These are phyloP conservation scores for Eleutherodactylus coqui DNA, from an alignment of 2,797 vertebrate genomes.

Conservation along the genomic window DNA sequence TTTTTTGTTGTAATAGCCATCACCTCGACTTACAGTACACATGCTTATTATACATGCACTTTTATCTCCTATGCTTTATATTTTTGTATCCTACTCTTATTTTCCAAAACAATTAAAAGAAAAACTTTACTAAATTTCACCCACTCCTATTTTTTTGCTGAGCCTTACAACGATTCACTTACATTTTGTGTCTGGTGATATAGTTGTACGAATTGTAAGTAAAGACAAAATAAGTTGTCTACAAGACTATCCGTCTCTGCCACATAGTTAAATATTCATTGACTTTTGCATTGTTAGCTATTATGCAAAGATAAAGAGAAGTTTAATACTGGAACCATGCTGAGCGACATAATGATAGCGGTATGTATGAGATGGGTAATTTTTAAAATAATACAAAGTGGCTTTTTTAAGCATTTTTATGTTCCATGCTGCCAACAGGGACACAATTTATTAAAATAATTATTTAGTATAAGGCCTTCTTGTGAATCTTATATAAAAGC, in stretches of 20 bases:
- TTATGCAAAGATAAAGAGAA: slow-evolving; percentile 25
- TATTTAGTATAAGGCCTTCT: slow-evolving; percentile 1
- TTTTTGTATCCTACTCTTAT: neutral
- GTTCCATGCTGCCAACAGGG: slow-evolving; percentile 27
- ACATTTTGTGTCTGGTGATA: neutral
- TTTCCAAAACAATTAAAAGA: neutral
- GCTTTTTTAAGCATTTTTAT: slow-evolving; percentile 32
- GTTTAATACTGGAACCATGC: slow-evolving; percentile 44
- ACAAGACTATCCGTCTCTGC: neutral
- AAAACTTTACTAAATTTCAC: neutral
- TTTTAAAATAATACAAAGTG: slow-evolving; percentile 31
- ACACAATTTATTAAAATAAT: slow-evolving; percentile 34
- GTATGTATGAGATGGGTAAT: slow-evolving; percentile 19
- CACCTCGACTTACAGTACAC: too few species aligned
- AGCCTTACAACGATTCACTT: neutral
- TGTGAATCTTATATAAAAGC: neutral
- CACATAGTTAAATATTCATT: slow-evolving; percentile 55
- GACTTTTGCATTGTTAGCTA: slow-evolving; percentile 30
- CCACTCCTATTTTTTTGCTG: neutral
- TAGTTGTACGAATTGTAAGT: neutral
- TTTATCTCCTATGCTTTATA: neutral
- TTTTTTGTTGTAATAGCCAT: too few species aligned
- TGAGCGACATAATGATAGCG: slow-evolving; percentile 51
- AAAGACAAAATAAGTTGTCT: slow-evolving; percentile 36
- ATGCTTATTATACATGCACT: too few species aligned